phyloP scores from a whole-genome alignment of 2,888 invertebrate genomes.

The Anoncus sp. region DNA sequence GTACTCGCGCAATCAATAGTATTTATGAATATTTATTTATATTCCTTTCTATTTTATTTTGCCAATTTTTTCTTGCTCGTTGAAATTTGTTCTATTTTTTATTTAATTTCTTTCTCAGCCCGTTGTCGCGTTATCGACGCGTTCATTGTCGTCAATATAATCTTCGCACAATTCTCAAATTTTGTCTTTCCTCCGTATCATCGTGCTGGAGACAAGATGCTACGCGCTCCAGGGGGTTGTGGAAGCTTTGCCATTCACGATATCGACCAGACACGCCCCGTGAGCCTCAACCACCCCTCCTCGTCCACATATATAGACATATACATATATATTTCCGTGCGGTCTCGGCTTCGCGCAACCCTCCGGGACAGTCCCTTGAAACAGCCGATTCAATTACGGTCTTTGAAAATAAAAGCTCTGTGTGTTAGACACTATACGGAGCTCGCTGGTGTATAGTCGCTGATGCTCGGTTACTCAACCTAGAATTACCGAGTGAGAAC shows the following conservation, averaged over 20 bases:
- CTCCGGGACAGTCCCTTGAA: slow-evolving; percentile 42
- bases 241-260: slow-evolving; percentile 76
- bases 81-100: too few species aligned
- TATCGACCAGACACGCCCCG: slow-evolving; percentile 81
- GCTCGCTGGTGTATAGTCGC: slow-evolving; percentile 29
- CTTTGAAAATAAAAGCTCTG: slow-evolving; percentile 35
- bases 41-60: neutral
- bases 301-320: neutral
- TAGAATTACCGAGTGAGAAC: slow-evolving; percentile 71
- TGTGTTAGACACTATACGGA: neutral
- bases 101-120: neutral
- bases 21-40: too few species aligned
- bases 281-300: slow-evolving; percentile 58
- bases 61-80: too few species aligned
- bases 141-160: slow-evolving; percentile 10
- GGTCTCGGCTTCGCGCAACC: slow-evolving; percentile 27
- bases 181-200: slow-evolving; percentile 36
- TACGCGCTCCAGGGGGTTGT: slow-evolving; percentile 63
- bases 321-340: slow-evolving; percentile 34
- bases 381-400: slow-evolving; percentile 64
- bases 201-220: slow-evolving; percentile 58
- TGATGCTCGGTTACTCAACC: slow-evolving; percentile 66
- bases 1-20: too few species aligned
- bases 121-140: neutral
- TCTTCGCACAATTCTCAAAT: neutral